phyloP scores from a whole-genome alignment of 2,888 invertebrate genomes.

The Panzeria rudis region DNA sequence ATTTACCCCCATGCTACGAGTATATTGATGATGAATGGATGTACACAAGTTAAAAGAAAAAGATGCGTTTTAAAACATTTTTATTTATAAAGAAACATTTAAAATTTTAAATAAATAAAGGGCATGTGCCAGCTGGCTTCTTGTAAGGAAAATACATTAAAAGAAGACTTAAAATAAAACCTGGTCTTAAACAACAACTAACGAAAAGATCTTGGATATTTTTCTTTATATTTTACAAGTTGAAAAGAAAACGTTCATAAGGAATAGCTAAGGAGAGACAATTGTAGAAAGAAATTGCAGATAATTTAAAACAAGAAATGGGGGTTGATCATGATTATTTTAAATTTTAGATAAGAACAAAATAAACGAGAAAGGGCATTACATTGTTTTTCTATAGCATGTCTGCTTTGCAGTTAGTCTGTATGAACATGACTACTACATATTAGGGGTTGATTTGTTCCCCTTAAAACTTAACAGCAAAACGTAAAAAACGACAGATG shows the following conservation, averaged over 20 bases:
- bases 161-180: slow-evolving; percentile 56
- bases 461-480: slow-evolving; percentile 11
- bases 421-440: too few relatives aligned
- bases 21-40: slow-evolving; percentile 11
- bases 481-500: slow-evolving; percentile 65
- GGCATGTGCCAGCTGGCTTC: slow-evolving; percentile 80
- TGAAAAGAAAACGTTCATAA: slow-evolving; percentile 19
- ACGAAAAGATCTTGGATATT: slow-evolving; percentile 68
- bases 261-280: slow-evolving; percentile 44
- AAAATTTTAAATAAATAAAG: slow-evolving; percentile 56
- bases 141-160: slow-evolving; percentile 26
- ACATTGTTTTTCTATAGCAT: slow-evolving; percentile 11
- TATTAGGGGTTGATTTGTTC: slow-evolving; percentile 63
- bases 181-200: slow-evolving; percentile 47
- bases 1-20: slow-evolving; percentile 71
- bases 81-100: slow-evolving; percentile 48
- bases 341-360: slow-evolving; percentile 18
- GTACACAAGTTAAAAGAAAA: slow-evolving; percentile 10
- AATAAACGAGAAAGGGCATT: slow-evolving; percentile 39
- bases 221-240: slow-evolving; percentile 23
- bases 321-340: slow-evolving; percentile 63
- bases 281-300: slow-evolving; percentile 44
- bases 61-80: slow-evolving; percentile 36
- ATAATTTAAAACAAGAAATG: slow-evolving; percentile 61
- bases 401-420: too few relatives aligned